These are phyloP conservation scores for Papio anubis DNA, from an alignment of 2,113 vertebrate genomes.

Conservation along the genomic window DNA sequence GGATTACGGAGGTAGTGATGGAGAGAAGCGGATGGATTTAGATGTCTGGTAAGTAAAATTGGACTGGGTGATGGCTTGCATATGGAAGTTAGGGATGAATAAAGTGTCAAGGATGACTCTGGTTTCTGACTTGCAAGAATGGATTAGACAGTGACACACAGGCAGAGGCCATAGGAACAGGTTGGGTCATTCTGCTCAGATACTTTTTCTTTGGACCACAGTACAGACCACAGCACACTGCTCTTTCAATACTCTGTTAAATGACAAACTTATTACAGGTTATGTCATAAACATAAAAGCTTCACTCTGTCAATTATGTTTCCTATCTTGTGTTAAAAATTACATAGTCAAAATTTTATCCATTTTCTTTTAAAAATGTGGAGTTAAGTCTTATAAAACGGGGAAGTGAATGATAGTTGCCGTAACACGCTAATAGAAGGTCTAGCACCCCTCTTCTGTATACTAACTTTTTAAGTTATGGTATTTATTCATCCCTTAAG, in stretches of 20 bases:
- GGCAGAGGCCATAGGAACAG: neutral
- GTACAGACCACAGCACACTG: neutral
- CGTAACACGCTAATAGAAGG: neutral
- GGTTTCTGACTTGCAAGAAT: neutral
- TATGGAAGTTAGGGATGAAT: neutral
- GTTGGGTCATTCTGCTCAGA: neutral
- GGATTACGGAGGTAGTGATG: neutral
- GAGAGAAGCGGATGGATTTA: neutral
- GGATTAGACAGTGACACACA: neutral
- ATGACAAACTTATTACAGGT: neutral
- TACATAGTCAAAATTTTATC: neutral
- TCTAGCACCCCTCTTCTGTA: neutral
- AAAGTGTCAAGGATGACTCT: neutral
- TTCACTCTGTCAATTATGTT: neutral
- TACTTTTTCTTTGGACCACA: neutral
- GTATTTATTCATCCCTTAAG: neutral
- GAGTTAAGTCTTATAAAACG: slow-evolving; percentile 14
- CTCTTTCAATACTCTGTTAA: neutral
- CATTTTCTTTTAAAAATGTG: neutral
- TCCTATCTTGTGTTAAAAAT: neutral
- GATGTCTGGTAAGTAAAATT: neutral
- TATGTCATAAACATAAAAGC: neutral
- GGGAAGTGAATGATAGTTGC: neutral
- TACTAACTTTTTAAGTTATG: neutral
- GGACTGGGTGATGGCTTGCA: neutral